phyloP scores from a whole-genome alignment of 1,140 invertebrate genomes.

The Dendroctonus valens region DNA sequence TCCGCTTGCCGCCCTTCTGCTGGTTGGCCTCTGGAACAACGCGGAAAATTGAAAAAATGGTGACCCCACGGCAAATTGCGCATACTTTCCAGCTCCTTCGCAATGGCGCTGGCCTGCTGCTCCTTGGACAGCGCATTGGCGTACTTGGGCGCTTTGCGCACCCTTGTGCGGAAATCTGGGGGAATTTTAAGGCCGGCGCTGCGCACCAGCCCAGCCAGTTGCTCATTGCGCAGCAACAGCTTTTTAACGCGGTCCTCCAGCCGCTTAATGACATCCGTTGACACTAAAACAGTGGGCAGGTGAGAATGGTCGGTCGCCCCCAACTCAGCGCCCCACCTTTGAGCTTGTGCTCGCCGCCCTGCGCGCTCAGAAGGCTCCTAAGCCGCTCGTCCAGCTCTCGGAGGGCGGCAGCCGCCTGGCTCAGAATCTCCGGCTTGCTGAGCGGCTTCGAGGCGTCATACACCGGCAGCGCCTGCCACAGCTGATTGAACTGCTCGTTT shows the following conservation, averaged over 20 bases:
- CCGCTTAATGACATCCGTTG: conserved; percentile 46
- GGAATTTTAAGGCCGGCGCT: conserved; percentile 53
- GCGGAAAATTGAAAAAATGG: no score
- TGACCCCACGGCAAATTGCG: no score
- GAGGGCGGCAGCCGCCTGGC: conserved; percentile 51
- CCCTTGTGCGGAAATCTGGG: conserved; percentile 40
- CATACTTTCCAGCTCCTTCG: conserved; percentile 43
- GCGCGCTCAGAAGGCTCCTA: no score
- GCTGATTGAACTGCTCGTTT: conserved; percentile 51
- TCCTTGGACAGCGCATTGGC: conserved; percentile 41
- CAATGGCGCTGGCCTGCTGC: conserved; percentile 40
- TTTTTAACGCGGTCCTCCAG: conserved; percentile 51
- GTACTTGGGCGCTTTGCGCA: conserved; percentile 35
- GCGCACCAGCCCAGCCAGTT: conserved; percentile 50
- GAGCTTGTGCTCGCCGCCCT: no score
- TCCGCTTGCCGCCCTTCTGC: conserved; percentile 2
- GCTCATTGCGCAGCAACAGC: conserved; percentile 51
- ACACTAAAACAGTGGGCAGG: not conserved
- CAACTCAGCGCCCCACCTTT: no score
- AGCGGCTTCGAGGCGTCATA: conserved; percentile 51
- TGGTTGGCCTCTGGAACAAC: conserved; percentile 29
- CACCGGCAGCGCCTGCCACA: conserved; percentile 53
- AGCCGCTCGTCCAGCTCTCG: conserved; percentile 48
- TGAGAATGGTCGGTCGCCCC: no score
- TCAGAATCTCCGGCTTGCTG: conserved; percentile 56